Percentiles rank a stretch among this genome's conserved stretches.
Evolutionary conservation across 2,113 vertebrate species (phyloP).

Genomic region (Puffinus mauretanicus): DNA sequence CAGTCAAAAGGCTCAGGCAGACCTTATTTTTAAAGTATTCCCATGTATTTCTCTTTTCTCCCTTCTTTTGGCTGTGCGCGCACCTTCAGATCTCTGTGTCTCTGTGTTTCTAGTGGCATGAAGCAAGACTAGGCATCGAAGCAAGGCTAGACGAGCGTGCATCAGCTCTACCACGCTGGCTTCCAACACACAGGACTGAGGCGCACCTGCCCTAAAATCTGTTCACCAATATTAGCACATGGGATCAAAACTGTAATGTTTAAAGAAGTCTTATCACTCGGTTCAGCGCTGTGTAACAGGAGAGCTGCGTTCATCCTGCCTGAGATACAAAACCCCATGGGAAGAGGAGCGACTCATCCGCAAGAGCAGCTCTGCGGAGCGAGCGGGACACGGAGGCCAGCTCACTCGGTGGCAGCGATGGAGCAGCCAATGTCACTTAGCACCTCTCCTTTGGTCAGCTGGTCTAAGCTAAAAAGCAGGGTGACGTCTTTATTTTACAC

Average conservation of each 20-base stretch:
- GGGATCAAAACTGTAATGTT: rapidly evolving
- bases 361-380: not conserved
- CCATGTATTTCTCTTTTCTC: not conserved
- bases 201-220: not conserved
- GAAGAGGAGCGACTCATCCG: not conserved
- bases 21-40: not conserved
- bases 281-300: not conserved
- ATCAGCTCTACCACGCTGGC: not conserved
- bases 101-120: not conserved
- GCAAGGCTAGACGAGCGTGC: not conserved
- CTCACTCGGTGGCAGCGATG: not conserved
- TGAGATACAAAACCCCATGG: not conserved
- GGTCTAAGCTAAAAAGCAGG: not conserved
- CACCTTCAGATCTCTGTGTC: not conserved
- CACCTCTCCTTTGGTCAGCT: not conserved
- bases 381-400: rapidly evolving
- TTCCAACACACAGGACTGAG: not conserved
- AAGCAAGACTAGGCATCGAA: not conserved
- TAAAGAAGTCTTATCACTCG: not conserved
- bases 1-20: not conserved
- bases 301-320: not conserved
- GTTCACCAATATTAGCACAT: not conserved
- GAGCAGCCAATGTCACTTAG: not conserved
- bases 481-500: not conserved
- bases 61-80: not conserved